Evolutionary conservation across 2,113 vertebrate species (phyloP).

Genomic region (Caretta caretta): DNA sequence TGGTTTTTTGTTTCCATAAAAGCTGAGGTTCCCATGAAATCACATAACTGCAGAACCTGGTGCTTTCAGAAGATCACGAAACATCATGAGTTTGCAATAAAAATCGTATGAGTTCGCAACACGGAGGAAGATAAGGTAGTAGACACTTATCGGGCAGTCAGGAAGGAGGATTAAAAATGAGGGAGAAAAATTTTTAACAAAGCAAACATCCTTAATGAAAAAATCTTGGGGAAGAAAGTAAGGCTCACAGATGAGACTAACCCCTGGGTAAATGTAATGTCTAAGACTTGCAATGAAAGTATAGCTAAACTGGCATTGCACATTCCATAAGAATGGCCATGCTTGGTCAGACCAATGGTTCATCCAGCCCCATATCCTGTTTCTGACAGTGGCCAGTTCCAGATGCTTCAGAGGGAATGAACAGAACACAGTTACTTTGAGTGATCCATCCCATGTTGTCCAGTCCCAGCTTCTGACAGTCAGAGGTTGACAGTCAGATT

Average conservation of each 20-base stretch:
- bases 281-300: neutral
- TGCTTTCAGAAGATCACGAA: neutral
- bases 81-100: neutral
- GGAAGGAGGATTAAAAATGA: neutral
- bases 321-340: too few relatives aligned
- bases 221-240: neutral
- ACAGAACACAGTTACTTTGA: too few relatives aligned
- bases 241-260: neutral
- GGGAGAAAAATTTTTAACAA: neutral
- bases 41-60: neutral
- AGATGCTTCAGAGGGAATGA: too few relatives aligned
- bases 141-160: neutral
- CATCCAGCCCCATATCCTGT: too few relatives aligned
- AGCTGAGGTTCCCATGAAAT: neutral
- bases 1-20: slow-evolving; percentile 5
- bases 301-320: neutral
- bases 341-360: too few relatives aligned
- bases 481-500: too few relatives aligned
- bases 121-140: fast-evolving
- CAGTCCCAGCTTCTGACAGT: too few relatives aligned
- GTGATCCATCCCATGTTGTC: too few relatives aligned
- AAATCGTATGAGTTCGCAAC: neutral
- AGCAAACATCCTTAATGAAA: neutral
- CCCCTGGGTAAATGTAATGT: neutral
- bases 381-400: too few relatives aligned